phyloP scores from a whole-genome alignment of 2,113 vertebrate genomes.

The Micronycteris hirsuta region DNA sequence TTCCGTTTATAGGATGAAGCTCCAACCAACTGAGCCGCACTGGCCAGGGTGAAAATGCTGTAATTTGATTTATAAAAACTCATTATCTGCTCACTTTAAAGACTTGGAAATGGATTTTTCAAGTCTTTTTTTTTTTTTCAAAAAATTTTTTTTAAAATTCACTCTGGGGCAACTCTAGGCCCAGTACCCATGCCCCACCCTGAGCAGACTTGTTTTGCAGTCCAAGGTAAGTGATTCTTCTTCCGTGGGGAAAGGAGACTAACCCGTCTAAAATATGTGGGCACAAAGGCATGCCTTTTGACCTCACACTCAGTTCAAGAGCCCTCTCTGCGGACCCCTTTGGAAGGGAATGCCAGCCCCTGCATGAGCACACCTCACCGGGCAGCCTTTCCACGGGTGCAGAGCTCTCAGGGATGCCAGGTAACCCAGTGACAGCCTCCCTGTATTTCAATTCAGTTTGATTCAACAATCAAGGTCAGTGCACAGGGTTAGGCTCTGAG shows the following conservation, averaged over 20 bases:
- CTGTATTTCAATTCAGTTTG: not conserved
- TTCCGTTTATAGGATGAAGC: too few species aligned
- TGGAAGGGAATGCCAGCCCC: not conserved
- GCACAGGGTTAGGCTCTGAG: not conserved
- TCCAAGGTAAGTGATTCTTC: not conserved
- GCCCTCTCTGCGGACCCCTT: too few species aligned
- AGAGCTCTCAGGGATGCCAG: not conserved
- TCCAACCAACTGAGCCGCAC: too few species aligned
- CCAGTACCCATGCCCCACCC: not conserved
- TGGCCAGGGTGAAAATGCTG: not conserved
- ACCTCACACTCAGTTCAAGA: not conserved
- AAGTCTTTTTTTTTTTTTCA: not conserved
- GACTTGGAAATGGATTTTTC: not conserved
- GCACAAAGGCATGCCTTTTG: not conserved
- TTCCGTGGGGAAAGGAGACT: not conserved
- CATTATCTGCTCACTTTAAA: not conserved
- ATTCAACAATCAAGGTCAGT: not conserved
- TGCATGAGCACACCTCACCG: not conserved
- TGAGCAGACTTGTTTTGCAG: not conserved
- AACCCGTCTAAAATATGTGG: not conserved
- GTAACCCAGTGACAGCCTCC: not conserved
- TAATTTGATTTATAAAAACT: slow-evolving; percentile 47
- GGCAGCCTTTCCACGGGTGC: not conserved
- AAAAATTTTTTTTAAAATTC: not conserved
- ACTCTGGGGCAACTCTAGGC: not conserved